A percentile compares a stretch with the other conserved stretches of the same genome.
Evolutionary conservation across 37 sponge, comb jelly and placozoan genomes (phyloP).

Genomic region (Mnemiopsis leidyi): DNA sequence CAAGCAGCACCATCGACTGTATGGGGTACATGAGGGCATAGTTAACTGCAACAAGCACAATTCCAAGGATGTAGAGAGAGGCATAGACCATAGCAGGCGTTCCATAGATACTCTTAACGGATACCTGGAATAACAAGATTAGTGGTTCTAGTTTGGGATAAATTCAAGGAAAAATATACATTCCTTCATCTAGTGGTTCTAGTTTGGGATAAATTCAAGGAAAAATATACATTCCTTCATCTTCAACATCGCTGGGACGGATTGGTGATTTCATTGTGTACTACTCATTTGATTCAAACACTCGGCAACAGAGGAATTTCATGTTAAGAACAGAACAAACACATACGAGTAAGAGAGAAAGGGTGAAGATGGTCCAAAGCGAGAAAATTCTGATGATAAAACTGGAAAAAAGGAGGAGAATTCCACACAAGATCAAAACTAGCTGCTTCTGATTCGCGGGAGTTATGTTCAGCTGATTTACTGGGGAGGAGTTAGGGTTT

Average conservation of each 20-base stretch:
- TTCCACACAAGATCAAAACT: slow-evolving; percentile 30
- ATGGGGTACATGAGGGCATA: slow-evolving; percentile 28
- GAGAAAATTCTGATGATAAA: slow-evolving; percentile 25
- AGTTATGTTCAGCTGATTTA: slow-evolving; percentile 6
- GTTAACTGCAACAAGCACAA: slow-evolving; percentile 27
- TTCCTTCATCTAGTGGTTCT: no score
- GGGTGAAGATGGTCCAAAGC: slow-evolving; percentile 33
- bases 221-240: no score
- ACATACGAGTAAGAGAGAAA: not conserved
- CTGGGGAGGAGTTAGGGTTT: not conserved
- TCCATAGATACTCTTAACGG: slow-evolving; percentile 12
- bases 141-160: no score
- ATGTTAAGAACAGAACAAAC: no score
- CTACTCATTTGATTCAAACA: not conserved
- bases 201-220: no score
- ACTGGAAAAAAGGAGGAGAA: slow-evolving; percentile 29
- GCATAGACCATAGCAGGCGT: slow-evolving; percentile 11
- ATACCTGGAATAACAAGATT: slow-evolving; percentile 16
- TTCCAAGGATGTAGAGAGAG: not conserved
- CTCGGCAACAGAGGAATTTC: not conserved
- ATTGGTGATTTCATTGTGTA: not conserved
- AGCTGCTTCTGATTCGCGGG: slow-evolving; percentile 38
- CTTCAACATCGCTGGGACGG: no score
- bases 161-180: no score
- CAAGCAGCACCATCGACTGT: slow-evolving; percentile 15